Percentiles rank a stretch among this genome's conserved stretches.
Conservation (phyloP, 1,140 invertebrate species). For the Cydia strobilella region DNA sequence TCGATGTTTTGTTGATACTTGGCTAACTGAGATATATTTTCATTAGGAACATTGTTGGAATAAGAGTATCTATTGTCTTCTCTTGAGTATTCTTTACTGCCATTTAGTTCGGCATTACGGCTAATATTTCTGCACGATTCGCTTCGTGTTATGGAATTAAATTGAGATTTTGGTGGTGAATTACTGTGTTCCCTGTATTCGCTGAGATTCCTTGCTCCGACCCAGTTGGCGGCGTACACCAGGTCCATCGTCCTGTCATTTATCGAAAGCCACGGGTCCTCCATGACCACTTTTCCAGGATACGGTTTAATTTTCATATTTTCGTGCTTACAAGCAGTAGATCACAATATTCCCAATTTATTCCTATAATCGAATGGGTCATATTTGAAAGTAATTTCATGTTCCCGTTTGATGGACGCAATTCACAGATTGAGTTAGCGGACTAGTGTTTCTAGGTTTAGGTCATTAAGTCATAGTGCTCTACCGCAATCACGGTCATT, state of each 20-base stretch:
- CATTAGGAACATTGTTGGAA: slow-evolving; percentile 59
- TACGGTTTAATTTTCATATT: slow-evolving; percentile 91
- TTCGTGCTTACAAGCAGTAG: slow-evolving; percentile 40
- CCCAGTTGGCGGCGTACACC: slow-evolving; percentile 92
- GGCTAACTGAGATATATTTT: slow-evolving; percentile 81
- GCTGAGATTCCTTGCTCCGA: slow-evolving; percentile 81
- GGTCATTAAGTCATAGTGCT: not conserved
- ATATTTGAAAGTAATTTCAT: slow-evolving; percentile 41
- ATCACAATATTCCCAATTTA: slow-evolving; percentile 34
- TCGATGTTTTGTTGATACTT: slow-evolving; percentile 83
- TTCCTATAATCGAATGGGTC: slow-evolving; percentile 14
- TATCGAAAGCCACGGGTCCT: slow-evolving; percentile 84
- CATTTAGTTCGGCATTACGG: slow-evolving; percentile 56
- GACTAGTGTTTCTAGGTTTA: slow-evolving; percentile 17
- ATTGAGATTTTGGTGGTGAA: slow-evolving; percentile 56
- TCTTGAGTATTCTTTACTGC: slow-evolving; percentile 56
- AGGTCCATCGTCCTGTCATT: slow-evolving; percentile 84
- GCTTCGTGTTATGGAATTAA: slow-evolving; percentile 75
- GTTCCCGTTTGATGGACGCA: slow-evolving; percentile 35
- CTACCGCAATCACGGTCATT: not conserved
- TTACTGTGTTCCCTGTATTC: slow-evolving; percentile 61
- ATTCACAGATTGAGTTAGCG: slow-evolving; percentile 22
- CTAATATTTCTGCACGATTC: slow-evolving; percentile 78
- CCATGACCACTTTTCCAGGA: slow-evolving; percentile 88
- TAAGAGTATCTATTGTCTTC: slow-evolving; percentile 59